These are phyloP conservation scores for Meghimatium bilineatum DNA, from an alignment of 2,888 invertebrate species.

Conservation along the genomic window DNA sequence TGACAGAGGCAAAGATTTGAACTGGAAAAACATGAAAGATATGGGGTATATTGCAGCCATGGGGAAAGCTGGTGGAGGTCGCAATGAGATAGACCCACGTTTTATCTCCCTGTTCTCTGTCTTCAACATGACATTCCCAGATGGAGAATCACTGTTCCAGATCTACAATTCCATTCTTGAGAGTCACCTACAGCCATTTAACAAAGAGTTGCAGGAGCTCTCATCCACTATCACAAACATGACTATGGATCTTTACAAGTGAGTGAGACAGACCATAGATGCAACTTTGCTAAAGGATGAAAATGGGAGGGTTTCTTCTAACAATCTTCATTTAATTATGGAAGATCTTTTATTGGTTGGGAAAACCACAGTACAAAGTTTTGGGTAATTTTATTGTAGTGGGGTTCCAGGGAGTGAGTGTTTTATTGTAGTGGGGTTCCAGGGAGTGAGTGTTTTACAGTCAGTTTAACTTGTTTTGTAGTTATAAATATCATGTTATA, in stretches of 20 bases:
- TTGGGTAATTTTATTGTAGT: too few relatives aligned
- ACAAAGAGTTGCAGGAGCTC: conserved; percentile 82
- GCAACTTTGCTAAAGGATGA: too few relatives aligned
- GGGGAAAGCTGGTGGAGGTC: conserved; percentile 87
- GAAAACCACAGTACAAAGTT: too few relatives aligned
- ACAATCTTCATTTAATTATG: too few relatives aligned
- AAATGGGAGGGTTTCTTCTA: too few relatives aligned
- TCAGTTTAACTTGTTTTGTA: too few relatives aligned
- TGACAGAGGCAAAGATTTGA: conserved; percentile 91
- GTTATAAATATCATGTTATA: too few relatives aligned
- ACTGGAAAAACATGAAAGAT: conserved; percentile 92
- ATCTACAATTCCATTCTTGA: conserved; percentile 89
- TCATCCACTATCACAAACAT: conserved; percentile 85
- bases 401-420: too few relatives aligned
- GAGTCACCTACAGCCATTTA: conserved; percentile 87
- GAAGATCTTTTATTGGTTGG: too few relatives aligned
- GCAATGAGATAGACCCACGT: conserved; percentile 92
- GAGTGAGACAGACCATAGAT: too few relatives aligned
- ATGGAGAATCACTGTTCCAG: conserved; percentile 85
- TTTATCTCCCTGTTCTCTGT: conserved; percentile 93
- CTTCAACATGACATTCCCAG: conserved; percentile 90
- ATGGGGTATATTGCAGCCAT: conserved; percentile 80
- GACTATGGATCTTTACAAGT: conserved; percentile 90
- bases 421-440: too few relatives aligned
- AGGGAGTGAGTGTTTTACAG: too few relatives aligned